Conservation (phyloP, 2,797 vertebrate species). For the Chromobotia macracanthus region DNA sequence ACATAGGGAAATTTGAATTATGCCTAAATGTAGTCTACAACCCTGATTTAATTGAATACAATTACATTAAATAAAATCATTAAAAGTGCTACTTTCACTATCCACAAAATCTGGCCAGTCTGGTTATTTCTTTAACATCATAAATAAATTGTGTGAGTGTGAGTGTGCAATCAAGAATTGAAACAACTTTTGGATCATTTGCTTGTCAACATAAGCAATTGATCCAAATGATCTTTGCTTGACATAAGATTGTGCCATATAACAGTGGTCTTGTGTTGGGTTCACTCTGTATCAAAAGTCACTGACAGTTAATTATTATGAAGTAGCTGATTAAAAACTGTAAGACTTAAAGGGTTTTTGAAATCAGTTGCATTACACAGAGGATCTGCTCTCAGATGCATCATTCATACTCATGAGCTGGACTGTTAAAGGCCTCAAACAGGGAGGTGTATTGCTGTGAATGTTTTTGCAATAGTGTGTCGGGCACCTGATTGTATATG, state of each 20-base stretch:
- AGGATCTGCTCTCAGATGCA: background rate
- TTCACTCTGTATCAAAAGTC: slow-evolving; percentile 56
- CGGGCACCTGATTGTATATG: background rate
- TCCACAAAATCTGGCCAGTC: background rate
- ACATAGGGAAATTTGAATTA: background rate
- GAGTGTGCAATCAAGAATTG: background rate
- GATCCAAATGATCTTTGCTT: no score
- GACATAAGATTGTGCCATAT: background rate
- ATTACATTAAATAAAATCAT: no score
- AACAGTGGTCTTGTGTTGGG: slow-evolving; percentile 3
- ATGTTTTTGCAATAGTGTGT: background rate
- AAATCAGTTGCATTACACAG: slow-evolving; percentile 3
- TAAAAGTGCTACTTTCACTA: no score
- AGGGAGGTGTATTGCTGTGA: background rate
- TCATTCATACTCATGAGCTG: background rate
- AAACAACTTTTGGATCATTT: background rate
- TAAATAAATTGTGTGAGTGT: background rate
- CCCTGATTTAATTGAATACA: background rate
- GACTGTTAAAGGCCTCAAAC: background rate
- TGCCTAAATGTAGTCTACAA: background rate
- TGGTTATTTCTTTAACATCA: background rate
- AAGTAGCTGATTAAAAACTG: slow-evolving; percentile 33
- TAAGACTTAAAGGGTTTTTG: slow-evolving; percentile 2
- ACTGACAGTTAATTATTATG: slow-evolving; percentile 58
- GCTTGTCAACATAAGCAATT: no score